Evolutionary conservation across 2,888 invertebrate species (phyloP).

Genomic region (Agrotis exclamationis): DNA sequence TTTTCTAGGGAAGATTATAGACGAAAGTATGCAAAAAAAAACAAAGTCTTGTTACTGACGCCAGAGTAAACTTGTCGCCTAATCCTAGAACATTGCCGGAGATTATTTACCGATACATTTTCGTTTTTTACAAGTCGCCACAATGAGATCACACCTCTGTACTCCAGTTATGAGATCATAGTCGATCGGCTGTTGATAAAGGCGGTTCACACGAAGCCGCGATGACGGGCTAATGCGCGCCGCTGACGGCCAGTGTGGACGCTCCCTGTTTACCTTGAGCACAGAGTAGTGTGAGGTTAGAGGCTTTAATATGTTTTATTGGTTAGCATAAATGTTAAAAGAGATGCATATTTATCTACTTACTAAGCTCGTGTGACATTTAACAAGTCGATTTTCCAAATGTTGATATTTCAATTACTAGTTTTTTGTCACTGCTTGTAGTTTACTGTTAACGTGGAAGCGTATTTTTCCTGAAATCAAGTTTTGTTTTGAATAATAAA

Average conservation of each 20-base stretch:
- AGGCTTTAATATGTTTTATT: conserved; percentile 1
- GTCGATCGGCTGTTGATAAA: conserved; percentile 55
- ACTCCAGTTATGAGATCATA: conserved; percentile 61
- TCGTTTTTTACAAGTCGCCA: conserved; percentile 40
- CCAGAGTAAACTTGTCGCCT: not conserved
- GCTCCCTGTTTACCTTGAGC: conserved; percentile 68
- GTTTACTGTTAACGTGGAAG: not conserved
- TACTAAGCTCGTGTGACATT: not conserved
- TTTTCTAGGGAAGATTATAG: too few relatives aligned
- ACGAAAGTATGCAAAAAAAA: not conserved
- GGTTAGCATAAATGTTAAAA: not conserved
- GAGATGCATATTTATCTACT: not conserved
- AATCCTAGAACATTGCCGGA: conserved; percentile 18
- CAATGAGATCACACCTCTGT: conserved; percentile 65
- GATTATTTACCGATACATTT: conserved; percentile 39
- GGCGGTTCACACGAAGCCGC: conserved; percentile 52
- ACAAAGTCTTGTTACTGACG: not conserved
- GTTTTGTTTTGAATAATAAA: conserved; percentile 9
- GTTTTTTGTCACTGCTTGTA: not conserved
- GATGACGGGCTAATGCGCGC: conserved; percentile 77
- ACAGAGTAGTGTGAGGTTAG: conserved; percentile 59
- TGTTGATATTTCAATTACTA: conserved; percentile 6
- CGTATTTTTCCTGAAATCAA: not conserved
- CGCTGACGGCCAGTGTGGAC: conserved; percentile 73
- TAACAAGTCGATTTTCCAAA: not conserved